Evolutionary conservation across 2,888 invertebrate genomes (phyloP).

Genomic region (Watsonalla binaria): DNA sequence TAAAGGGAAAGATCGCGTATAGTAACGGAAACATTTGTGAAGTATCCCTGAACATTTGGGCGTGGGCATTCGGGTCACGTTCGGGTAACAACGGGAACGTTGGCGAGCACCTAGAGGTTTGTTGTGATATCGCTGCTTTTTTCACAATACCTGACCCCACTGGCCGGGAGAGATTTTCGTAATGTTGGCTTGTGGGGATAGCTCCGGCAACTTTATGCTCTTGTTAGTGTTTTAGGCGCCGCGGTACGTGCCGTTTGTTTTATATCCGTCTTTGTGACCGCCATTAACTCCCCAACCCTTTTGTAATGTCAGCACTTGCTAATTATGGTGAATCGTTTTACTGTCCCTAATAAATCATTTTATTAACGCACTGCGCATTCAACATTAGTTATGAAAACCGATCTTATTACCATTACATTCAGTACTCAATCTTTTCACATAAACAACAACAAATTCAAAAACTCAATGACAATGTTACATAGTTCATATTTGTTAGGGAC

Average conservation of each 20-base stretch:
- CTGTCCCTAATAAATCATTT: background rate
- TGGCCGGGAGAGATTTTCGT: conserved; percentile 57
- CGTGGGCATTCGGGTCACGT: conserved; percentile 68
- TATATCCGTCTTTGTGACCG: conserved; percentile 8
- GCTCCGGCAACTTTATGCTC: conserved; percentile 48
- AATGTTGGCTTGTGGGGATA: conserved; percentile 50
- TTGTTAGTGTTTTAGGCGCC: conserved; percentile 45
- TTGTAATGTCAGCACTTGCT: conserved; percentile 2
- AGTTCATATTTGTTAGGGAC: too few species aligned
- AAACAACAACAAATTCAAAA: too few species aligned
- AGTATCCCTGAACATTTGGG: conserved; percentile 63
- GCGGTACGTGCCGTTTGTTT: conserved; percentile 36
- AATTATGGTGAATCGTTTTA: conserved; percentile 2
- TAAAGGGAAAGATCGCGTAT: conserved; percentile 66
- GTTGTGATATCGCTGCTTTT: conserved; percentile 73
- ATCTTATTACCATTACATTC: too few species aligned
- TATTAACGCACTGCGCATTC: background rate
- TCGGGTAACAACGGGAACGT: conserved; percentile 63
- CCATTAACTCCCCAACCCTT: conserved; percentile 1
- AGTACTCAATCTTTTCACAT: too few species aligned
- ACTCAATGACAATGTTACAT: too few species aligned
- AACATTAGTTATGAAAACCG: too few species aligned
- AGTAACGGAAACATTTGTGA: conserved; percentile 71
- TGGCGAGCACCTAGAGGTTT: conserved; percentile 66
- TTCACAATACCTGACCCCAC: conserved; percentile 69